Conservation (phyloP, 2,113 vertebrate species). For the Callaeas wilsoni region DNA sequence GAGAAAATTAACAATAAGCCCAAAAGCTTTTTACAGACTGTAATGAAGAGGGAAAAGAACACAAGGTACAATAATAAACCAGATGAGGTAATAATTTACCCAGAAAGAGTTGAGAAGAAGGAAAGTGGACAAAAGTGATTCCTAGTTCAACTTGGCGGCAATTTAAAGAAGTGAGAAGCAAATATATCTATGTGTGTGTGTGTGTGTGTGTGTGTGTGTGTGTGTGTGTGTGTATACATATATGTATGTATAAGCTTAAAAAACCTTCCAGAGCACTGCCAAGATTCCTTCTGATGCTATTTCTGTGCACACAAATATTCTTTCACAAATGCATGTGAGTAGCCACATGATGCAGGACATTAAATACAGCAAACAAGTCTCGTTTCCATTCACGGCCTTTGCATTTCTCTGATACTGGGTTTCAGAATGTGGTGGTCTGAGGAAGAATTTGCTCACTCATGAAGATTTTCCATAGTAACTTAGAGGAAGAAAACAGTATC, state of each 20-base stretch:
- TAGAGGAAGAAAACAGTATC: conserved; percentile 56
- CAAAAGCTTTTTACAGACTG: conserved; percentile 68
- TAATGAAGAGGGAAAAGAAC: conserved; percentile 52
- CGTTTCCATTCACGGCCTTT: conserved; percentile 58
- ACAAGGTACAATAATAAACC: conserved; percentile 53
- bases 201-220: fast-evolving
- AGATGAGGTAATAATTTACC: conserved; percentile 52
- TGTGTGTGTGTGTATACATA: no score
- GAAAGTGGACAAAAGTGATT: conserved; percentile 7
- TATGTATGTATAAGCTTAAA: background rate
- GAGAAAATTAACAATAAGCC: conserved; percentile 64
- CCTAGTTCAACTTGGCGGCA: background rate
- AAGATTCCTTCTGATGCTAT: conserved; percentile 15
- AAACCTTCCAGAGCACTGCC: background rate
- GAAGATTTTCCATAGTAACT: conserved; percentile 41
- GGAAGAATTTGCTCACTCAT: conserved; percentile 50
- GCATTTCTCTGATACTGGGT: conserved; percentile 59
- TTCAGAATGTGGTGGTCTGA: conserved; percentile 53
- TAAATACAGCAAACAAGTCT: conserved; percentile 56
- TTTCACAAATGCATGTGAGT: background rate
- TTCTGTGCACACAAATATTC: background rate
- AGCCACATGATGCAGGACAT: background rate
- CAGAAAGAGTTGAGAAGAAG: conserved; percentile 41
- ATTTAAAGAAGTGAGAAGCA: background rate
- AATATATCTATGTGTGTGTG: background rate